Base-by-base conservation (phyloP, 1,140 invertebrate species). In the Cotesia glomerata region DNA sequence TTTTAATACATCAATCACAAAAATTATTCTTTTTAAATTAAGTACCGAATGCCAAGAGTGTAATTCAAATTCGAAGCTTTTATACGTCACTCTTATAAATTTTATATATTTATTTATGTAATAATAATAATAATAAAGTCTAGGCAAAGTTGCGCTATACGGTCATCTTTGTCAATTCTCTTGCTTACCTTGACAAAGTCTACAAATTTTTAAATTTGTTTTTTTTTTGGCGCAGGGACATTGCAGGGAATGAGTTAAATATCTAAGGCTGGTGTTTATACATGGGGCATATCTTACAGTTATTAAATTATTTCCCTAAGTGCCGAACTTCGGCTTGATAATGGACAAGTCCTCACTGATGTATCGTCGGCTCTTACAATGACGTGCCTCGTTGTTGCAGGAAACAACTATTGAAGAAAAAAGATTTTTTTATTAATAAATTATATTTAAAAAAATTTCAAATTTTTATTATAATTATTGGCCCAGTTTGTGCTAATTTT, bases 221-320 rank as follows among this genome's bases (percentile, higher is more conserved):
- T 56, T 13, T 65, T 54, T 58, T 67, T 51, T 61, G 32, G 66
- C 65, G 65, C 65, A 36, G 54, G 54, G 63, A 61, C 9, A 14
- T 14, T 8, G 49, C 13, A 65, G 49, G 16, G 26, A 3, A 54
- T 32, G 13, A 67, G 65, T 67, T 72, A 11, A 39, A 39, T 49
- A 35, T 70, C 26, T 18, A 16, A 64, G 16, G 49, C 26, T 36
- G 13, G 9, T 62, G 32, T 67, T 74, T 76, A 76, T 76, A 76
- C 75, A 76, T 61, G 66, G 69, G 66, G 62, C 61, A 66, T 76
- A 72, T 76, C 66, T 73, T 63, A 74, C 72, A 72, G 68, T 63
- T 59, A 54, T 73, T 66, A 76, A 71, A 76, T 76, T 69, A 76
- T 64, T 52, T 71, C 69, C 49, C 69, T 61, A 68, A 71, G 74